Conservation (phyloP, 1,140 invertebrate species). For the Gyrodactylus bullatarudis region DNA sequence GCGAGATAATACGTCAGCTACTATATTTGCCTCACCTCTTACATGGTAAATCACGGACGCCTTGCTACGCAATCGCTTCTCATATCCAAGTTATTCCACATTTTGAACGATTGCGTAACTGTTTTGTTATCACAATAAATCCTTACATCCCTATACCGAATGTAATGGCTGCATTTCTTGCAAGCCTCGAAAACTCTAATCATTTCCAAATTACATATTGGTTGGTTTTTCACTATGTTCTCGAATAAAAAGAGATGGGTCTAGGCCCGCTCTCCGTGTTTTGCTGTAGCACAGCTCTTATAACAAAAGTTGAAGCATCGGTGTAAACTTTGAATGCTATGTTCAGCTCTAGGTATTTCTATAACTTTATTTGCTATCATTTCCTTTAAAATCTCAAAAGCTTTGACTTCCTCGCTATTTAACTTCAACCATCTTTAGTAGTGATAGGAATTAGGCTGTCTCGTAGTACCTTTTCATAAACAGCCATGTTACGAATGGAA, state of each 20-base stretch:
- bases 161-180: not conserved
- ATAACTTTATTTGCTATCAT: not conserved
- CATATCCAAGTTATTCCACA: not conserved
- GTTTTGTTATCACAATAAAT: not conserved
- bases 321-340: not conserved
- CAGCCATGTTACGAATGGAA: no score
- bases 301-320: not conserved
- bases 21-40: no score
- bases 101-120: not conserved
- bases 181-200: no score
- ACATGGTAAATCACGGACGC: no score
- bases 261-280: not conserved
- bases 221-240: not conserved
- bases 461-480: no score
- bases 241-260: not conserved
- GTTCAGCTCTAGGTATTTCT: not conserved
- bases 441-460: not conserved
- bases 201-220: not conserved
- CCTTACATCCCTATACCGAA: not conserved
- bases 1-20: no score
- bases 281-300: not conserved
- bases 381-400: not conserved
- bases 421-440: not conserved
- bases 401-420: no score
- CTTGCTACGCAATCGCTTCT: not conserved